Base-by-base conservation (phyloP, 2,888 invertebrate species). In the Parnassius glacialis region DNA sequence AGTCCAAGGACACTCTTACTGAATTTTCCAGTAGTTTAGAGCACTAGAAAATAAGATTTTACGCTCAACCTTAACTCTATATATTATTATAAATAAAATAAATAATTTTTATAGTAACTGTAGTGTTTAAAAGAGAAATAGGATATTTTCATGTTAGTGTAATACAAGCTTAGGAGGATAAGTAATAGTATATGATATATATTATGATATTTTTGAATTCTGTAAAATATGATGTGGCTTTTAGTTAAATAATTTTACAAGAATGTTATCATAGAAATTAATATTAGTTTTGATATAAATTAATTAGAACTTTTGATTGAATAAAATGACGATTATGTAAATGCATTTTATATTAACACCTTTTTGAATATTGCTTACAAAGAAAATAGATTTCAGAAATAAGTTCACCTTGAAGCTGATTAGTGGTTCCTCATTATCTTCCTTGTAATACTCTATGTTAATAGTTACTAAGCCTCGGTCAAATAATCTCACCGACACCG, bases 381-480 rank as follows among this genome's bases (percentile, higher is more conserved):
- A 44, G 52, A 52, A 51, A 53, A 54, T 51, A 16, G 16, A 58
- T 47, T 5, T 9, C 10, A 45, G 59, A 55, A 55, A 50, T 56
- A 56, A 59, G 53, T 84, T 87, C 94, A 97, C 97, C 94, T 97
- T 96, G 85, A 95, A 95, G 70, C 93, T 93, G 73, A 97, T 90
- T 65, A 95, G 79, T 48, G 95, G 94, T 68, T 95, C 94, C 75
- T 95, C 95, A 67, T 93, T 93, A 62, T 96, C 95, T 65, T 93
- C 94, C 80, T 95, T 94, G 81, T 94, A 96, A 88, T 96, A 97
- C 79, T 97, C 97, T 75, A 97, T 94, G 81, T 96, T 97, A 70
- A 97, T 90, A 47, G 96, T 96, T 62, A 97, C 92, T 69, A 96
- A 89, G 61, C 97, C 97, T 73, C 95, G 94, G 54, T 93, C 92